These are phyloP conservation scores for Troides helena DNA, from an alignment of 2,888 invertebrate genomes.

Conservation along the genomic window DNA sequence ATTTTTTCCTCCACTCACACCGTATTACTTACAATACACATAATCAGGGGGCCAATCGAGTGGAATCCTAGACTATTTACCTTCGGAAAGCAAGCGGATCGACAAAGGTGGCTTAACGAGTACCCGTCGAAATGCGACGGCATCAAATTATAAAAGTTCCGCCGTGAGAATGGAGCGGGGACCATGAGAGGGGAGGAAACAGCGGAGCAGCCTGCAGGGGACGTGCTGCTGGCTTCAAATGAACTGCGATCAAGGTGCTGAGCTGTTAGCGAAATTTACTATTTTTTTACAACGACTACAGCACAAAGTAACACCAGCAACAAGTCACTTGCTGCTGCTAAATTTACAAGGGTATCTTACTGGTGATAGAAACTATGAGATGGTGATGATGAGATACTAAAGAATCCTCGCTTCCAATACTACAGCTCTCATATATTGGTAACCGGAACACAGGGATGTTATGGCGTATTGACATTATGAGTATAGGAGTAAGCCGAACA, in stretches of 20 bases:
- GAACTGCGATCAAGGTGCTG: conserved; percentile 7
- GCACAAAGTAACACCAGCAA: no score
- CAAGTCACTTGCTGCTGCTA: no score
- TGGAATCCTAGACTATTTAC: conserved; percentile 56
- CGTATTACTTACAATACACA: conserved; percentile 61
- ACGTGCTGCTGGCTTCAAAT: conserved; percentile 4
- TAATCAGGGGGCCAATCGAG: conserved; percentile 52
- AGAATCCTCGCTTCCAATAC: no score
- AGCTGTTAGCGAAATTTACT: neutral
- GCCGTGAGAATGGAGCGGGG: conserved; percentile 32
- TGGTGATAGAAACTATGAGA: no score
- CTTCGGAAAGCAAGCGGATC: conserved; percentile 46
- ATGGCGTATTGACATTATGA: no score
- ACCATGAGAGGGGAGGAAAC: conserved; percentile 14
- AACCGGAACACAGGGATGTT: no score
- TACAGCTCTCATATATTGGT: no score
- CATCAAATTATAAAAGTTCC: conserved; percentile 43
- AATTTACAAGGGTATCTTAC: no score
- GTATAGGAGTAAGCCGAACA: no score
- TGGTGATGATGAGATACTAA: no score
- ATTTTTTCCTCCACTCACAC: conserved; percentile 17
- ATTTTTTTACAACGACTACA: neutral
- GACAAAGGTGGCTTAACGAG: conserved; percentile 66
- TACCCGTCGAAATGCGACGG: conserved; percentile 42
- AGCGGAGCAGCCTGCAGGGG: neutral